Evolutionary conservation across 2,888 invertebrate species (phyloP), one percentile per base, ranked within the genome.

Genomic region (Eupithecia pulchellata): DNA sequence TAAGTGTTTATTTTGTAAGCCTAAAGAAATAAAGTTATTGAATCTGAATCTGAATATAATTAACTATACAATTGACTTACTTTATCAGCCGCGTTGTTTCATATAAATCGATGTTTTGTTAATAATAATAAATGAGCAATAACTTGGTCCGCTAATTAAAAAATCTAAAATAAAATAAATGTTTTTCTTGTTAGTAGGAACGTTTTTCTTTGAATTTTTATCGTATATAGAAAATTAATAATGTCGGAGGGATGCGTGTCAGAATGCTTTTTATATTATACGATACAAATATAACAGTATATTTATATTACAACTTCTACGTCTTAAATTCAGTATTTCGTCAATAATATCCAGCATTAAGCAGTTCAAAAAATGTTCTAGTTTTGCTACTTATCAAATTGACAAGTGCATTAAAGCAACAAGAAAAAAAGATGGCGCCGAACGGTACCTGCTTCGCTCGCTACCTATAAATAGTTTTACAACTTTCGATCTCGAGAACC

Each of bases 401-500:
- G 32, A 29, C 39, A 52, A 52, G 52, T 34, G 42, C 60, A 66
- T 64, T 64, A 75, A 77, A n/a, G n/a, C 61, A 72, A 64, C 13
- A 67, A 73, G 73, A 73, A 66, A 61, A 66, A 67, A 68, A 64
- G 60, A 60, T 76, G 65, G 63, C 63, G 70, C 20, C 52, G 64
- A 80, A 79, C 79, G 79, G 79, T 77, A 78, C 75, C 74, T 36
- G 32, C 74, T 60, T 20, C 61, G 61, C 80, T 78, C 57, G 78
- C 79, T 81, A 75, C 74, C 80, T 85, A 85, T 83, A 81, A 84
- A 85, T 86, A 86, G 81, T 75, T 77, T 73, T 78, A 76, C 82
- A 82, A 86, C 86, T 86, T 86, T 86, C 85, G 77, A 83, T 85
- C 81, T 82, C 80, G 69, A 60, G 60, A 72, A 76, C 79, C 74